Evolutionary conservation across 1,140 invertebrate genomes (phyloP).

Genomic region (Cryptotermes secundus): DNA sequence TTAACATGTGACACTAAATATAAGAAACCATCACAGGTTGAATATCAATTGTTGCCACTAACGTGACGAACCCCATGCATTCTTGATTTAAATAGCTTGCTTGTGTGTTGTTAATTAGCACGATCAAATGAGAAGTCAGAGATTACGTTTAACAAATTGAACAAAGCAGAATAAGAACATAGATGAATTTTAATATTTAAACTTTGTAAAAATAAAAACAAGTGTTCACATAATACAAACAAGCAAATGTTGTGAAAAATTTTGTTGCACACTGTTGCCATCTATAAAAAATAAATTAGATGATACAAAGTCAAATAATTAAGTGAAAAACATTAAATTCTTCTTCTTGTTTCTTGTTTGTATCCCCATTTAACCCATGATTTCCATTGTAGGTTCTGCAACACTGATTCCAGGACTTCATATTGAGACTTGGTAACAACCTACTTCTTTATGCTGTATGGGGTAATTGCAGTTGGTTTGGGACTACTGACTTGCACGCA

Average conservation of each 20-base stretch:
- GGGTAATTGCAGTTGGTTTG: too few species aligned
- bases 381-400: background rate
- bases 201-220: slow-evolving; percentile 16
- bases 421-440: too few species aligned
- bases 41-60: background rate
- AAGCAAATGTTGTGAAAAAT: background rate
- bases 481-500: too few species aligned
- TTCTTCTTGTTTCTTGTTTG: background rate
- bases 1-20: background rate
- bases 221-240: slow-evolving; percentile 4
- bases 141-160: background rate
- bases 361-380: background rate
- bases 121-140: background rate
- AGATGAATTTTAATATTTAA: slow-evolving; percentile 18
- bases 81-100: background rate
- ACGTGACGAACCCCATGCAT: background rate
- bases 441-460: too few species aligned
- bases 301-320: background rate
- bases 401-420: too few species aligned
- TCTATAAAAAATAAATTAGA: slow-evolving; percentile 19
- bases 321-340: background rate
- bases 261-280: slow-evolving; percentile 18
- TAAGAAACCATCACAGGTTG: background rate
- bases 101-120: background rate
- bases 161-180: background rate